Evolutionary conservation across 2,888 invertebrate genomes (phyloP).

Genomic region (Hydroisotoma schaefferi): DNA sequence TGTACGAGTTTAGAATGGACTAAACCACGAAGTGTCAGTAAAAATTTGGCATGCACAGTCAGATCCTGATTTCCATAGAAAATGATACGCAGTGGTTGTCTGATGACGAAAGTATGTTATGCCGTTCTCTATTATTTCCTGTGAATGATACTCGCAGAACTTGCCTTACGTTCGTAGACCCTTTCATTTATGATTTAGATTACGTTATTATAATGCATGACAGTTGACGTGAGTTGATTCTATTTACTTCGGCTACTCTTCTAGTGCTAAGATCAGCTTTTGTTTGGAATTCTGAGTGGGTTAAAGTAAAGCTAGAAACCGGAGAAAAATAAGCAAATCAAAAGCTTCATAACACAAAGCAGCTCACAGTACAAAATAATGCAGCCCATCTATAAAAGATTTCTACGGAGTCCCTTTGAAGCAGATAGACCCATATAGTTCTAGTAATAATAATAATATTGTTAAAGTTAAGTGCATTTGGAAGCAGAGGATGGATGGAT

Average conservation of each 20-base stretch:
- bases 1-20: neutral
- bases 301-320: neutral
- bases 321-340: slow-evolving; percentile 6
- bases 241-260: slow-evolving; percentile 3
- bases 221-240: slow-evolving; percentile 15
- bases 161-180: too few species aligned
- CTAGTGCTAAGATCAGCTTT: neutral
- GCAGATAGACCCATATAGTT: neutral
- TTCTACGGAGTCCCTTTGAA: too few species aligned
- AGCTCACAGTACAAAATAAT: neutral
- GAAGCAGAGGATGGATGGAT: slow-evolving; percentile 15
- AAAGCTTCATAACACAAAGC: too few species aligned
- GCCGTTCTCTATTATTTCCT: neutral
- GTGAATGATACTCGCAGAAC: neutral
- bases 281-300: slow-evolving; percentile 5
- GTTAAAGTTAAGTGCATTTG: slow-evolving; percentile 1
- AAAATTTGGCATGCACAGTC: slow-evolving; percentile 4
- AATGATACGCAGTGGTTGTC: neutral
- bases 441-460: neutral
- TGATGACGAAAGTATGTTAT: slow-evolving; percentile 4
- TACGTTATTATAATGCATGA: slow-evolving; percentile 7
- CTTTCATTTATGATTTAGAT: neutral
- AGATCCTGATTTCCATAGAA: slow-evolving; percentile 2
- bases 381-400: too few species aligned
- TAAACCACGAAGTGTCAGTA: slow-evolving; percentile 5